Percentiles rank a stretch among this genome's conserved stretches.
These are phyloP conservation scores for Allobates femoralis DNA, from an alignment of 2,797 vertebrate genomes.

Conservation along the genomic window DNA sequence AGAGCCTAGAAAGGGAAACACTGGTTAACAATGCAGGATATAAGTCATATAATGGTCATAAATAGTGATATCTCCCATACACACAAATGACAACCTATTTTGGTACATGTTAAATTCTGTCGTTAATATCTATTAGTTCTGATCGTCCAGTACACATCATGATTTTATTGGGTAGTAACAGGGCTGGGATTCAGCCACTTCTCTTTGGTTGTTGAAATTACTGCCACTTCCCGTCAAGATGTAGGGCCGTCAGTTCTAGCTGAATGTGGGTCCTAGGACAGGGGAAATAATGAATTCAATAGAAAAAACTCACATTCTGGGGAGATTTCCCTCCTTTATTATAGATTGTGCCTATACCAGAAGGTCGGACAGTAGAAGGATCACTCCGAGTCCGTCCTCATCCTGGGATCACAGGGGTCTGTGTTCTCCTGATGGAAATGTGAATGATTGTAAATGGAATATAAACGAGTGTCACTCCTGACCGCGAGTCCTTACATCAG, in stretches of 20 bases:
- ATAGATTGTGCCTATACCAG: neutral
- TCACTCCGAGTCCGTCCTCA: neutral
- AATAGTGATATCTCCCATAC: too few species aligned
- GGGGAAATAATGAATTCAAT: too few species aligned
- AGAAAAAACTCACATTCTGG: neutral
- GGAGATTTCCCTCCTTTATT: neutral
- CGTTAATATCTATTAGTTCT: neutral
- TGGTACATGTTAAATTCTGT: too few species aligned
- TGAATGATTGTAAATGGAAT: slow-evolving; percentile 5
- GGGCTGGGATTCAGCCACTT: too few species aligned
- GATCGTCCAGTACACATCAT: neutral
- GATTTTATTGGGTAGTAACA: neutral
- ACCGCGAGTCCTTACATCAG: neutral
- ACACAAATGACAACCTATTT: too few species aligned
- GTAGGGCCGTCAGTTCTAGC: too few species aligned
- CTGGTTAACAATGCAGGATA: too few species aligned
- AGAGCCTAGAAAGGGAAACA: too few species aligned
- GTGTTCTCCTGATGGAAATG: neutral
- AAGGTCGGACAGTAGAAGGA: neutral
- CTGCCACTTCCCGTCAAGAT: too few species aligned
- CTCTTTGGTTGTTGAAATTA: too few species aligned
- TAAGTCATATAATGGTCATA: too few species aligned
- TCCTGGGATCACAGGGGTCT: neutral
- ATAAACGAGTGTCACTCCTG: neutral
- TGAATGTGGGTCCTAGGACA: too few species aligned